A percentile compares a stretch with the other conserved stretches of the same genome.
Evolutionary conservation across 2,888 invertebrate genomes (phyloP).

Genomic region (Cryptus viduatorius): DNA sequence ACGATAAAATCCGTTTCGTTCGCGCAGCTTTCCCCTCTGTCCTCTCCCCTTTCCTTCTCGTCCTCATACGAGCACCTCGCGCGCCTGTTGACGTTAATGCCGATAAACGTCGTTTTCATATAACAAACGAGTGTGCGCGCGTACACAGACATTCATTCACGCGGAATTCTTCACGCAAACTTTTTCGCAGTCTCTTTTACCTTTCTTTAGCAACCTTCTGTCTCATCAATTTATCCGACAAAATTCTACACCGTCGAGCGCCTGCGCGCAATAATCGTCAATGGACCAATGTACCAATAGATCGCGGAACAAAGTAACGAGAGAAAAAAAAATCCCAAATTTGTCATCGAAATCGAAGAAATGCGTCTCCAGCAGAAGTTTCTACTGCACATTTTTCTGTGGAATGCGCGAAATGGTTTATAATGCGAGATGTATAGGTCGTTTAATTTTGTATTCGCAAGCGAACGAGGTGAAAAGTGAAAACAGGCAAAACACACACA

Average conservation of each 20-base stretch:
- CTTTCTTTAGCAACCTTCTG: background rate
- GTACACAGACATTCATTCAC: conserved; percentile 25
- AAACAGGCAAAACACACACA: conserved; percentile 75
- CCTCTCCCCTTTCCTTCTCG: conserved; percentile 52
- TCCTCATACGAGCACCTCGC: conserved; percentile 34
- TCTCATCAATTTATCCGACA: conserved; percentile 32
- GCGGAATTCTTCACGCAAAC: conserved; percentile 36
- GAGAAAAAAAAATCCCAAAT: background rate
- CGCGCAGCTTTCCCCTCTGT: conserved; percentile 66
- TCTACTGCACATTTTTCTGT: background rate
- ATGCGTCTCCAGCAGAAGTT: conserved; percentile 23
- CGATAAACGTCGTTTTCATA: conserved; percentile 79
- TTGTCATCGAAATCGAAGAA: conserved; percentile 1
- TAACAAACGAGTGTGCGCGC: conserved; percentile 74
- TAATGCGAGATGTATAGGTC: conserved; percentile 17
- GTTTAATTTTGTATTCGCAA: conserved; percentile 26
- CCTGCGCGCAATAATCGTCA: conserved; percentile 7
- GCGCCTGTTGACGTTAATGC: conserved; percentile 76
- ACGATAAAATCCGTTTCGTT: conserved; percentile 81
- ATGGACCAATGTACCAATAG: background rate
- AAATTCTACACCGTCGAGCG: conserved; percentile 7
- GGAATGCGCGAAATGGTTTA: conserved; percentile 15
- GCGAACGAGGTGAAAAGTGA: conserved; percentile 75
- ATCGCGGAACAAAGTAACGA: background rate
- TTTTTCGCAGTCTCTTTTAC: conserved; percentile 7